A percentile compares a stretch with the other conserved stretches of the same genome.
phyloP scores from a whole-genome alignment of 2,797 vertebrate species.

The Naso thynnoides region DNA sequence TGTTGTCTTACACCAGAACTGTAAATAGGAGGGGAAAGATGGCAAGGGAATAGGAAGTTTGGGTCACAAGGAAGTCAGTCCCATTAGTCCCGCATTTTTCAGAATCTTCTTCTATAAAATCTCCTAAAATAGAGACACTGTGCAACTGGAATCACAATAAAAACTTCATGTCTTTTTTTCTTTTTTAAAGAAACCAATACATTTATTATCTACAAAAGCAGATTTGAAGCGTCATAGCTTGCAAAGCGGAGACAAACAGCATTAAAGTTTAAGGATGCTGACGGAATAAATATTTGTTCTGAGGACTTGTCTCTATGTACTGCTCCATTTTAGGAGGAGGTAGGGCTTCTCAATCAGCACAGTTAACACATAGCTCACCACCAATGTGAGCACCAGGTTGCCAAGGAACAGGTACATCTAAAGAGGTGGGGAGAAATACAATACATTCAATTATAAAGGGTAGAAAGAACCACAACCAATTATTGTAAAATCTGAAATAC shows the following conservation, averaged over 20 bases:
- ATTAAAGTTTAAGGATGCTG: neutral
- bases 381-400: slow-evolving; percentile 82
- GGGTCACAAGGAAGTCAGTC: neutral
- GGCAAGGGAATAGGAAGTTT: neutral
- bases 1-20: neutral
- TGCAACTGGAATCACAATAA: too few species aligned
- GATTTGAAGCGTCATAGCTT: neutral
- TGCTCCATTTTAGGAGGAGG: slow-evolving; percentile 72
- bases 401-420: slow-evolving; percentile 90
- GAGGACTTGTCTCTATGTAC: slow-evolving; percentile 33
- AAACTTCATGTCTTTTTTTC: too few species aligned
- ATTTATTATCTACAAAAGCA: neutral
- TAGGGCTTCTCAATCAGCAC: slow-evolving; percentile 87
- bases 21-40: neutral
- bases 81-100: neutral
- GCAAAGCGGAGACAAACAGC: slow-evolving; percentile 15
- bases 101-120: neutral
- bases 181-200: neutral
- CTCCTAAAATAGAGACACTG: too few species aligned
- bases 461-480: neutral
- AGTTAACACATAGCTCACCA: slow-evolving; percentile 79
- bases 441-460: neutral
- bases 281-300: neutral
- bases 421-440: slow-evolving; percentile 29
- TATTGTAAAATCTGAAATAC: neutral